Base-by-base conservation (phyloP, 2,888 invertebrate species). In the Flabesymbios commensalis region DNA sequence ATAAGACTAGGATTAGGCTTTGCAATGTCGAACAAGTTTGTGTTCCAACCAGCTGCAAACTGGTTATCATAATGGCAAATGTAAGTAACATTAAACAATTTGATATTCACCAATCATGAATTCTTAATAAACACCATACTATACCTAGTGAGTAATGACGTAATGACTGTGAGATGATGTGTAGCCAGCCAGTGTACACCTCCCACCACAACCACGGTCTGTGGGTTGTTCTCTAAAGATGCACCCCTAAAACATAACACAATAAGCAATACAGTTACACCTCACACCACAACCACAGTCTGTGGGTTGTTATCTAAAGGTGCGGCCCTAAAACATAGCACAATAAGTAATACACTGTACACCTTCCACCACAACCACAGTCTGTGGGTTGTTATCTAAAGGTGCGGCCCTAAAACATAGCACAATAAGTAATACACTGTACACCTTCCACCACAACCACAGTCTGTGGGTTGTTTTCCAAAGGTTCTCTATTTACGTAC, bases 141-240 rank as follows among this genome's bases (percentile, higher is more conserved):
- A n/a, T n/a, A n/a, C 63, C 59, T 62, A 19, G 58, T 32, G 17
- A 84, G 72, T 19, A 78, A 79, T 59, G 75, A 70, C 3, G 74
- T 64, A 26, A 84, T 74, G 61, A 81, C 77, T 56, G 80, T 77
- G 10, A 85, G 74, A 63, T 85, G 85, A 33, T 82, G 81, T 7
- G 77, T 79, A 10, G 82, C 79, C 63, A 85, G 63, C 85, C 85
- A 85, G 57, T 85, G 85, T 0, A 85, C 85, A 0, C 85, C 85
- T 2, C 85, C 85, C 0, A 85, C 79, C 2, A 85, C 77, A 22
- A 85, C 63, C 7, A 84, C 78, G 47, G 84, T 83, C 57, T 79
- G 74, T 24, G 75, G 71, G 57, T 76, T 78, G 68, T 84, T 83
- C 48, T 75, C 71, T 33, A 84, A 65, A 1, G 84, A 83, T 26